These are phyloP conservation scores for Lacerta bilineata DNA, from an alignment of 2,797 vertebrate genomes.

Conservation along the genomic window DNA sequence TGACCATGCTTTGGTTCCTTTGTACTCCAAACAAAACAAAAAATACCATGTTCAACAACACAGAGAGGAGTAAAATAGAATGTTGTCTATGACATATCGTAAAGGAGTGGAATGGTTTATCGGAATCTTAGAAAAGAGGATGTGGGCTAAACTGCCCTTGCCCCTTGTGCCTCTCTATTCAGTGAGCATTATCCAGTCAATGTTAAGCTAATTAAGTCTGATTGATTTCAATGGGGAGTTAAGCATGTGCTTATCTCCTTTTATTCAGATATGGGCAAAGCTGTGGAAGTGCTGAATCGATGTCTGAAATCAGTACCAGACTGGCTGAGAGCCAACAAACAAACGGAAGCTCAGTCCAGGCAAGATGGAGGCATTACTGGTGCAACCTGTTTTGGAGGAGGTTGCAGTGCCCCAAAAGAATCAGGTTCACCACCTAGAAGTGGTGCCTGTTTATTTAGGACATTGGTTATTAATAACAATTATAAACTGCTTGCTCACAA, in stretches of 20 bases:
- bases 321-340: not conserved
- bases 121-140: not conserved
- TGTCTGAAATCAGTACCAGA: not conserved
- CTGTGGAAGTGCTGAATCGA: slow-evolving; percentile 8
- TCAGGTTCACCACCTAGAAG: not conserved
- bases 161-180: not conserved
- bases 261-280: not conserved
- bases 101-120: not conserved
- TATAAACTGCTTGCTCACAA: no score
- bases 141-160: not conserved
- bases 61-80: slow-evolving; percentile 7
- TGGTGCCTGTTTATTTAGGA: no score
- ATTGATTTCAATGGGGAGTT: not conserved
- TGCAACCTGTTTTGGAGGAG: not conserved
- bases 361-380: not conserved
- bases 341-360: not conserved
- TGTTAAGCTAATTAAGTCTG: not conserved
- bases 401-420: not conserved
- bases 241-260: slow-evolving; percentile 1
- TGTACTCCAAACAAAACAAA: not conserved
- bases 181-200: not conserved
- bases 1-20: not conserved
- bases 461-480: no score
- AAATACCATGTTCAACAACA: not conserved
- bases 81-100: not conserved